phyloP scores from a whole-genome alignment of 2,888 invertebrate genomes.

The Hypomecis atomaria region DNA sequence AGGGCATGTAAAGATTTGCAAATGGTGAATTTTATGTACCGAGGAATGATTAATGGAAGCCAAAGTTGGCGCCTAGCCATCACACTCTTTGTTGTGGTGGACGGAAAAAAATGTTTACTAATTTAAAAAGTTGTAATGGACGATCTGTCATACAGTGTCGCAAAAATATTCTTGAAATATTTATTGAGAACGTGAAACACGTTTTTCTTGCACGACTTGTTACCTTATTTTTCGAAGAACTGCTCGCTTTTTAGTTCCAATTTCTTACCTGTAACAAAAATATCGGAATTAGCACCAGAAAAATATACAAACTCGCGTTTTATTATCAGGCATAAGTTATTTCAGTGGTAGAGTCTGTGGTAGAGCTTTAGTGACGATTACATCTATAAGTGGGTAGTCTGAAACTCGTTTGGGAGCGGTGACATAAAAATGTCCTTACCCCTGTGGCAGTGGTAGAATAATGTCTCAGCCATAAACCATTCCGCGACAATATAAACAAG shows the following conservation, averaged over 20 bases:
- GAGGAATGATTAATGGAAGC: slow-evolving; percentile 69
- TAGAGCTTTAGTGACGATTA: neutral
- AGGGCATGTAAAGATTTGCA: slow-evolving; percentile 61
- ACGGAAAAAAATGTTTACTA: slow-evolving; percentile 50
- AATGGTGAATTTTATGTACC: slow-evolving; percentile 62
- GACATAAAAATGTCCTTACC: slow-evolving; percentile 20
- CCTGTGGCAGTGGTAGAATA: slow-evolving; percentile 3
- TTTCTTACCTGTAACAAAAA: slow-evolving; percentile 67
- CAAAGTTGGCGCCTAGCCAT: slow-evolving; percentile 70
- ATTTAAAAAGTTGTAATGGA: slow-evolving; percentile 45
- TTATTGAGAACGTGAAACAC: slow-evolving; percentile 14
- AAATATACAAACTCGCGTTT: neutral
- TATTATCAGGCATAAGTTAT: neutral
- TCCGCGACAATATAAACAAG: slow-evolving; percentile 51
- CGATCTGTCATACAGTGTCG: slow-evolving; percentile 33
- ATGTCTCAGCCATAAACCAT: slow-evolving; percentile 41
- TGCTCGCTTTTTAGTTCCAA: neutral
- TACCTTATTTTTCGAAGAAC: slow-evolving; percentile 1
- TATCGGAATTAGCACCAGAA: neutral
- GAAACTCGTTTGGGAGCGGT: slow-evolving; percentile 7
- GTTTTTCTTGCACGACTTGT: slow-evolving; percentile 1
- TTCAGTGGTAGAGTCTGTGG: neutral
- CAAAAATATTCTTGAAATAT: slow-evolving; percentile 34
- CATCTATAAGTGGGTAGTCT: neutral
- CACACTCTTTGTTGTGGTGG: slow-evolving; percentile 64